A percentile compares a stretch with the other conserved stretches of the same genome.
Evolutionary conservation across 2,113 vertebrate genomes (phyloP).

Genomic region (Tor tambroides): DNA sequence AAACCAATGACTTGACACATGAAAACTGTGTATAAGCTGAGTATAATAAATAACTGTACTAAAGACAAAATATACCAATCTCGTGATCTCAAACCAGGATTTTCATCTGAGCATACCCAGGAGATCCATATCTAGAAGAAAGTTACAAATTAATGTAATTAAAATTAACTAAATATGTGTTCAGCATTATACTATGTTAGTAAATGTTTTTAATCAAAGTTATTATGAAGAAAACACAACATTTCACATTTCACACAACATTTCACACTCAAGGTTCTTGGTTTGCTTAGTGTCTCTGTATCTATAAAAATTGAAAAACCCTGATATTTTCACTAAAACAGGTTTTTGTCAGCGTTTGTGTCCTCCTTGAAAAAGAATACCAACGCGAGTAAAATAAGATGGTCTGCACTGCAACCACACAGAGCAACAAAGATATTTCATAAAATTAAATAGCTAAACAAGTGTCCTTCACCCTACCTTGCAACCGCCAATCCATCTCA

Average conservation of each 20-base stretch:
- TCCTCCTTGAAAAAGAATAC: background rate
- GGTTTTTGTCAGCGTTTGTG: background rate
- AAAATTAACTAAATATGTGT: background rate
- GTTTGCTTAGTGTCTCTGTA: background rate
- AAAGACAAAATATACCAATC: too few species aligned
- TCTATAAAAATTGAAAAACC: background rate
- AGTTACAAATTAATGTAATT: too few species aligned
- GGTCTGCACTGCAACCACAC: background rate
- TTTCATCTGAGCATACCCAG: too few species aligned
- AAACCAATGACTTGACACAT: background rate
- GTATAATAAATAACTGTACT: too few species aligned
- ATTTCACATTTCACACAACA: too few species aligned
- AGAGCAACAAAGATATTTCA: background rate
- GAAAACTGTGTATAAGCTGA: background rate
- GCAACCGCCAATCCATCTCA: constrained; percentile 15
- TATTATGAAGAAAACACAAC: background rate
- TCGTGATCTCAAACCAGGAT: too few species aligned
- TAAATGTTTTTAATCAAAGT: background rate
- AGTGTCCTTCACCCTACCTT: constrained; percentile 41
- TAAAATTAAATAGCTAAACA: background rate
- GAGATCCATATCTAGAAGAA: too few species aligned
- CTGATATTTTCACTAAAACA: background rate
- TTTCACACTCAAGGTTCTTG: too few species aligned
- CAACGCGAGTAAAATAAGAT: background rate
- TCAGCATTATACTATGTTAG: background rate